Evolutionary conservation across 2,888 invertebrate genomes (phyloP).

Genomic region (Scaptomyza caliginosa): DNA sequence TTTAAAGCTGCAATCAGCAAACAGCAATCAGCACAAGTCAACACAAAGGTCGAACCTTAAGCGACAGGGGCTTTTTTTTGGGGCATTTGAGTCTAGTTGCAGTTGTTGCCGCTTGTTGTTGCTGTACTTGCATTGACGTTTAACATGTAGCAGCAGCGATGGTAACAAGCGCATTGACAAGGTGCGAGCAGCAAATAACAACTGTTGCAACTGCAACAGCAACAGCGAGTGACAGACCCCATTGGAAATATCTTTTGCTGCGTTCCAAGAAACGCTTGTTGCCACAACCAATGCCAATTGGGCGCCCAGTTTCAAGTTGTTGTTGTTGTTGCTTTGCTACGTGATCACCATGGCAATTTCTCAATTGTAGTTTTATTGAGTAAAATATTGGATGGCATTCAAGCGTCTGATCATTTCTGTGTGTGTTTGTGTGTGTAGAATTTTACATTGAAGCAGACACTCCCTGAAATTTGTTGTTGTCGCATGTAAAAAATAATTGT

Average conservation of each 20-base stretch:
- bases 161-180: slow-evolving; percentile 37
- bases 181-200: slow-evolving; percentile 17
- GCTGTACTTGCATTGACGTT: slow-evolving; percentile 30
- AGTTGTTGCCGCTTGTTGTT: not conserved
- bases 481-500: slow-evolving; percentile 62
- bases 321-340: slow-evolving; percentile 48
- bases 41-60: slow-evolving; percentile 59
- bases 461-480: slow-evolving; percentile 53
- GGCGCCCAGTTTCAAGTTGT: slow-evolving; percentile 35
- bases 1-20: slow-evolving; percentile 76
- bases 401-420: slow-evolving; percentile 50
- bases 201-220: slow-evolving; percentile 11
- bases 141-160: slow-evolving; percentile 32
- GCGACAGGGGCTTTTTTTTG: not conserved
- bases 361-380: slow-evolving; percentile 77
- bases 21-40: slow-evolving; percentile 79
- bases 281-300: slow-evolving; percentile 61
- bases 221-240: slow-evolving; percentile 3
- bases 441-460: slow-evolving; percentile 61
- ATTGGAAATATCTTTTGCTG: slow-evolving; percentile 23
- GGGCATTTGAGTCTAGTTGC: slow-evolving; percentile 13
- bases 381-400: slow-evolving; percentile 68
- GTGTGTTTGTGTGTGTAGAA: slow-evolving; percentile 39
- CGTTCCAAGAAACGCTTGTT: slow-evolving; percentile 54
- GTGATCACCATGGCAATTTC: slow-evolving; percentile 79